Base-by-base conservation (phyloP, 2,888 invertebrate genomes). In the Latrodectus elegans region DNA sequence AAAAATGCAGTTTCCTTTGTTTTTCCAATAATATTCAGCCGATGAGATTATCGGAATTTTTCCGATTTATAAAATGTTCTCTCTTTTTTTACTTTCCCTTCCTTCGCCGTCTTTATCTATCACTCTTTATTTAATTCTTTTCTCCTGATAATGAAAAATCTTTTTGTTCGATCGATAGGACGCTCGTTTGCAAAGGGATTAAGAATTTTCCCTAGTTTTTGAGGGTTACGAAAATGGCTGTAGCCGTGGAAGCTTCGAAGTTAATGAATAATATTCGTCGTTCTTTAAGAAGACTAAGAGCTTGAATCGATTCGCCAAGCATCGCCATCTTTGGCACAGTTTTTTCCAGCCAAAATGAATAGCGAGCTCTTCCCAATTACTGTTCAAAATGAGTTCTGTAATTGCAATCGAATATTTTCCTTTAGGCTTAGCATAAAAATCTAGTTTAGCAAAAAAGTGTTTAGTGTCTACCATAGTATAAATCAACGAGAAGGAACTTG, bases 11-110 rank as follows among this genome's bases (percentile, higher is more conserved):
- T 81, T 86, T 80, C 80, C 81, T 86, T 86, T 86, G 86, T 86
- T 86, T 85, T 86, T 86, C 86, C 86, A 86, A 86, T 86, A 86
- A 86, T 86, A 86, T 86, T 81, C 86, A 81, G 70, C 86, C 81
- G 86, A 81, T 77, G 81, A 76, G 86, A 86, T 86, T 86, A 86
- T 86, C 86, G 86, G 86, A 86, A 81, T 76, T 86, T 86, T 81
- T 71, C 72, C 86, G 86, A 86, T 86, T 86, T 86, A 86, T 86
- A 79, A 86, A 86, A 81, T 81, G 81, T 68, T 60, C 68, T 26
- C 65, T 84, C 52, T 72, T 51, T 51, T 60, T 49, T 73, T 75
- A 26, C 22, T 11, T 26, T 67, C 73, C 71, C 52, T 60, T 38
- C 22, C 38, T 53, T 53, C 9, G 26, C 65, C 67, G 49, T 72